Conservation (phyloP, 1,140 invertebrate genomes). For the Harpegnathos saltator region DNA sequence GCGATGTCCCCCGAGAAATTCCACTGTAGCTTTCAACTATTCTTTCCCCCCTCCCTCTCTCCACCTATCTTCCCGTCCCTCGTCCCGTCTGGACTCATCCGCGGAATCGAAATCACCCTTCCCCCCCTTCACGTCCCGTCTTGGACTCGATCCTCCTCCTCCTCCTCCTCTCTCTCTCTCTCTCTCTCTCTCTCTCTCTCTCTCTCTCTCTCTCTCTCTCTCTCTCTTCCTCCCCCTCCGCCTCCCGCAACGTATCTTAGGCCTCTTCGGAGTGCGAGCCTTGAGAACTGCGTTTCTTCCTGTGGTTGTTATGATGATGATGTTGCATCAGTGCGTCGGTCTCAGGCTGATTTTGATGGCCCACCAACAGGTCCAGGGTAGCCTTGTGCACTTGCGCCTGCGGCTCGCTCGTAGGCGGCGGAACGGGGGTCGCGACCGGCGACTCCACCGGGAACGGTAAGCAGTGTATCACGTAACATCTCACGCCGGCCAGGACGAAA, state of each 20-base stretch:
- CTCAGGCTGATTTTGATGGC: conserved; percentile 82
- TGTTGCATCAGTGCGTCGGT: conserved; percentile 79
- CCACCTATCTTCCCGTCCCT: no score
- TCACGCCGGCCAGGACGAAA: conserved; percentile 79
- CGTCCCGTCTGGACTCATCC: no score
- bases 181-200: background rate
- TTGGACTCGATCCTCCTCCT: no score
- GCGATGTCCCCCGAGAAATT: background rate
- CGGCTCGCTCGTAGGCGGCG: conserved; percentile 72
- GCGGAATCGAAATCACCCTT: no score
- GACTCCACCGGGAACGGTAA: conserved; percentile 80
- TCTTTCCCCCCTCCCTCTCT: background rate
- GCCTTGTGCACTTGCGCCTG: conserved; percentile 69
- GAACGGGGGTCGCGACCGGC: conserved; percentile 79
- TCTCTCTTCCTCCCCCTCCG: background rate
- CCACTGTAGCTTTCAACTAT: background rate
- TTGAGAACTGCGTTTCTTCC: conserved; percentile 83
- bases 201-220: background rate
- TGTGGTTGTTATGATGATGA: conserved; percentile 79
- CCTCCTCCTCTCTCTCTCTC: no score
- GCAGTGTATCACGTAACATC: conserved; percentile 83
- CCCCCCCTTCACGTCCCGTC: no score
- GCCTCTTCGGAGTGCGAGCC: conserved; percentile 81
- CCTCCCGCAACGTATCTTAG: conserved; percentile 68
- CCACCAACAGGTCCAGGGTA: conserved; percentile 80